Percentiles rank a stretch among this genome's conserved stretches.
Evolutionary conservation across 2,797 vertebrate genomes (phyloP).

Genomic region (Crocidura indochinensis): DNA sequence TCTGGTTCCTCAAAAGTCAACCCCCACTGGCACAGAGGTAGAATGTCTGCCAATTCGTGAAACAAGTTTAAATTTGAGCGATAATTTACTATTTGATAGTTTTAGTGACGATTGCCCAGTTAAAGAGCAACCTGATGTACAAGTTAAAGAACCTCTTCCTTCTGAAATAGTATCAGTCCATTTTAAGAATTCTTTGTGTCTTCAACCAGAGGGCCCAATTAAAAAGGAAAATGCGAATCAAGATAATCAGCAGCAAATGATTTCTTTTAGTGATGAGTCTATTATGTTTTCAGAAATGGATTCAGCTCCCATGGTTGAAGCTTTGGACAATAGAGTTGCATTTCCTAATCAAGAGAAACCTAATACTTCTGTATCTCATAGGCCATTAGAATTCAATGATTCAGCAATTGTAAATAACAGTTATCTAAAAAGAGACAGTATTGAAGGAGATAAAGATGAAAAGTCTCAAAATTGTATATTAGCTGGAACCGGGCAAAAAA

Average conservation of each 20-base stretch:
- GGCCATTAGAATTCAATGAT: conserved; percentile 70
- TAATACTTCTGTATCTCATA: conserved; percentile 55
- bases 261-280: conserved; percentile 91
- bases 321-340: conserved; percentile 83
- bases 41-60: conserved; percentile 81
- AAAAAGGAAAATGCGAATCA: conserved; percentile 66
- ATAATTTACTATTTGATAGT: conserved; percentile 96
- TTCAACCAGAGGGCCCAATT: conserved; percentile 46
- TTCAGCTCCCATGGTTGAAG: conserved; percentile 91
- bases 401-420: conserved; percentile 12
- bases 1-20: conserved; percentile 56
- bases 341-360: conserved; percentile 43
- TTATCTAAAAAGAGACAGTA: conserved; percentile 55
- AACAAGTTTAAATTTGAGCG: conserved; percentile 94
- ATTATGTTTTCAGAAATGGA: conserved; percentile 94
- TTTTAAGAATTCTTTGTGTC: conserved; percentile 65
- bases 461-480: conserved; percentile 73
- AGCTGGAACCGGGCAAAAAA: conserved; percentile 61
- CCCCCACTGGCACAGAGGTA: conserved; percentile 65
- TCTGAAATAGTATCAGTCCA: conserved; percentile 55
- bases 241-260: conserved; percentile 83
- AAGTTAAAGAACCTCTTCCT: conserved; percentile 69
- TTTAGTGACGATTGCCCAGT: conserved; percentile 90
- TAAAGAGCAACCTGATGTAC: conserved; percentile 69
- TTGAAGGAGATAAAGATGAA: conserved; percentile 71